These are phyloP conservation scores for Aldabrachelys gigantea DNA, from an alignment of 2,113 vertebrate species.

Conservation along the genomic window DNA sequence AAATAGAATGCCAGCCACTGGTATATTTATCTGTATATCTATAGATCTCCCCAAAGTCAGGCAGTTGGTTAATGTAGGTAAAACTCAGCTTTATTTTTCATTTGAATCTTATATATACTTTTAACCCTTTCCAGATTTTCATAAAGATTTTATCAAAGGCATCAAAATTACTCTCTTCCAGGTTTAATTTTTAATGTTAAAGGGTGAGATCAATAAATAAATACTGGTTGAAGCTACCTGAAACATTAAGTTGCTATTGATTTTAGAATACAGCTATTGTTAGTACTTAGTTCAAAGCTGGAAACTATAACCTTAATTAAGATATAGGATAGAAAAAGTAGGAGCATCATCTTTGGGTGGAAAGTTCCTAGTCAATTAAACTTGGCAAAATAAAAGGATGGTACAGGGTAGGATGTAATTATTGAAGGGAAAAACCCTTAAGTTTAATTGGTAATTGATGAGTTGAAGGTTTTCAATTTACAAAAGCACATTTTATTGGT, in stretches of 20 bases:
- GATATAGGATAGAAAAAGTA: not conserved
- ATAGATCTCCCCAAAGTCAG: not conserved
- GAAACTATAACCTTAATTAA: not conserved
- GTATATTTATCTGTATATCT: not conserved
- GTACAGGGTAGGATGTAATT: not conserved
- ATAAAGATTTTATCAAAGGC: not conserved
- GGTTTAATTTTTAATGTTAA: not conserved
- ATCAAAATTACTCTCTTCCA: not conserved
- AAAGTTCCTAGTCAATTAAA: not conserved
- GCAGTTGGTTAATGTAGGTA: not conserved
- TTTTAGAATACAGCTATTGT: not conserved
- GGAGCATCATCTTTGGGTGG: not conserved
- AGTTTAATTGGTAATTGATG: not conserved
- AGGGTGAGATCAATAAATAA: no score
- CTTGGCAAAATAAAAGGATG: not conserved
- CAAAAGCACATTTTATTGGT: not conserved
- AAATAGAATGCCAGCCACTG: not conserved
- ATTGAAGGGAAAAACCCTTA: not conserved
- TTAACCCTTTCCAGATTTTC: not conserved
- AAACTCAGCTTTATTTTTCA: not conserved
- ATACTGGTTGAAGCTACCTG: not conserved
- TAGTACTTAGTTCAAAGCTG: not conserved
- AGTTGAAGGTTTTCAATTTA: not conserved
- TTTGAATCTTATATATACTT: not conserved
- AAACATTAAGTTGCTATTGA: not conserved